Conservation (phyloP, 2,888 invertebrate genomes). For the Coleophora flavipennella region DNA sequence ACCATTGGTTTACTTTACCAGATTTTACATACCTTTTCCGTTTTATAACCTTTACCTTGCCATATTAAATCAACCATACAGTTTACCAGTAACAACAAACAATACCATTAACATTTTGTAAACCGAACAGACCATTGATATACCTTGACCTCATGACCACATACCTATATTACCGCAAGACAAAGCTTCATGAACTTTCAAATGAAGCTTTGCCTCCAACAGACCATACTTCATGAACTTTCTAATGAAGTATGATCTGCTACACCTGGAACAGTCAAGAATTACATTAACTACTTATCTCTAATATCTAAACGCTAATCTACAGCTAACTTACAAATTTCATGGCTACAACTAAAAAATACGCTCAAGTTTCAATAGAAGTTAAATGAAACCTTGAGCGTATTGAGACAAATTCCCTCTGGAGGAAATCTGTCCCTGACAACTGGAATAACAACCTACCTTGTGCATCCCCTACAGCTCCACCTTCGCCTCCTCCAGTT, state of each 20-base stretch:
- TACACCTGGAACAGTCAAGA: slow-evolving; percentile 15
- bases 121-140: too few relatives aligned
- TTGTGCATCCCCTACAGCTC: slow-evolving; percentile 71
- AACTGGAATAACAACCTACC: slow-evolving; percentile 58
- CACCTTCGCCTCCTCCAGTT: slow-evolving; percentile 64
- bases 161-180: too few relatives aligned
- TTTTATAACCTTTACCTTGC: too few relatives aligned
- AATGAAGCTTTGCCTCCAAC: slow-evolving; percentile 9
- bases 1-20: too few relatives aligned
- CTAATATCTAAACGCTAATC: slow-evolving; percentile 8
- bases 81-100: too few relatives aligned
- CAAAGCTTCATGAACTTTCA: slow-evolving; percentile 15
- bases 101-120: too few relatives aligned
- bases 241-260: slow-evolving; percentile 12
- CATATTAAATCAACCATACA: too few relatives aligned
- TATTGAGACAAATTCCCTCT: slow-evolving; percentile 13
- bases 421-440: slow-evolving; percentile 13
- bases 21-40: too few relatives aligned
- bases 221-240: slow-evolving; percentile 14
- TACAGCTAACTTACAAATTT: slow-evolving; percentile 56
- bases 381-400: slow-evolving; percentile 21
- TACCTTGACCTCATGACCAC: too few relatives aligned
- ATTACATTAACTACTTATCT: slow-evolving; percentile 7
- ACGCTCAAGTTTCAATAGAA: slow-evolving; percentile 13
- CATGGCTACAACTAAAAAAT: slow-evolving; percentile 39